Evolutionary conservation across 2,888 invertebrate genomes (phyloP).

Genomic region (Crossocerus cetratus): DNA sequence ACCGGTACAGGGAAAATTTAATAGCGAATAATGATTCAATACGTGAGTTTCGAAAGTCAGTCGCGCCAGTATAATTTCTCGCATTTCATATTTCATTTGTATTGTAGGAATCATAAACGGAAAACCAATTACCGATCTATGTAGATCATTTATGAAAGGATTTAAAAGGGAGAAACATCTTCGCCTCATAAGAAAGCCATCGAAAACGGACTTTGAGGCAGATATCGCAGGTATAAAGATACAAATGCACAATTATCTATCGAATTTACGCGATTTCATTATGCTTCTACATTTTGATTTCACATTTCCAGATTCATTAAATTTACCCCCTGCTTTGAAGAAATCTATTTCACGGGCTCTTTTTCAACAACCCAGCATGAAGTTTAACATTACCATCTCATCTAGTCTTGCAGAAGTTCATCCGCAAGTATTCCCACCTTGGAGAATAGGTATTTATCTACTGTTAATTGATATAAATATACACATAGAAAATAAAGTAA

Average conservation of each 20-base stretch:
- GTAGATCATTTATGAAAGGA: conserved; percentile 81
- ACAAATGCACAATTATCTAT: background rate
- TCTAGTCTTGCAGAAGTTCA: conserved; percentile 58
- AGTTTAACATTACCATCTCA: conserved; percentile 63
- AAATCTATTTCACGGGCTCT: conserved; percentile 72
- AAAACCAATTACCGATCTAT: conserved; percentile 80
- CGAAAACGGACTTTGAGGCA: conserved; percentile 64
- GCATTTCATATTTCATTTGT: no score
- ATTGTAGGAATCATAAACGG: conserved; percentile 81
- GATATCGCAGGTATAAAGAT: conserved; percentile 58
- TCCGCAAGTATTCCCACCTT: conserved; percentile 65
- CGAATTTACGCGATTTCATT: background rate
- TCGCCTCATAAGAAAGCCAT: conserved; percentile 57
- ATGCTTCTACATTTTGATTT: no score
- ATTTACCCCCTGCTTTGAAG: conserved; percentile 73
- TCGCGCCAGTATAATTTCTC: no score
- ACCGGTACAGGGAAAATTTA: conserved; percentile 83
- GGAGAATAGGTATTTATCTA: conserved; percentile 67
- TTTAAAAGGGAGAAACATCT: conserved; percentile 80
- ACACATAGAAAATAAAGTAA: background rate
- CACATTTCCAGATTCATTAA: conserved; percentile 64
- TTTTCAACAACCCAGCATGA: conserved; percentile 66
- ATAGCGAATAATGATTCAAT: conserved; percentile 81
- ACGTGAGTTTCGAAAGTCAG: conserved; percentile 73
- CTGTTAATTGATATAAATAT: background rate